Evolutionary conservation across 2,113 vertebrate genomes (phyloP), one percentile per base, ranked within the genome.

Genomic region (Echinops telfairi): DNA sequence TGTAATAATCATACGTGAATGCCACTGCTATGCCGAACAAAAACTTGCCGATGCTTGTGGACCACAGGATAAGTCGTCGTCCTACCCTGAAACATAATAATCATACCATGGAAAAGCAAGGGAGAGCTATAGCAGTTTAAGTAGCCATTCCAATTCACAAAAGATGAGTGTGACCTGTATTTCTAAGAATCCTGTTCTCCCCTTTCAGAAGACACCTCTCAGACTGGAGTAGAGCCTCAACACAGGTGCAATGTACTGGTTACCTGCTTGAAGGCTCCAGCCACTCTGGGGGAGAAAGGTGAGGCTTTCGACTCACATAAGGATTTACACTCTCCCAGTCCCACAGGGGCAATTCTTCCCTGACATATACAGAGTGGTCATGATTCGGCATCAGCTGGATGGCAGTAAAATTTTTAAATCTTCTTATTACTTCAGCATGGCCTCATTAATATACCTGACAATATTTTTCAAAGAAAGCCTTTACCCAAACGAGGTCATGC

Each of bases 1-100:
- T 97, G 95, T 98, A 99, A 97, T 99, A 99, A 97, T 99, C 98
- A 95, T 97, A 97, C 0, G 98, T 98, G 95, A 99, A 99, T 0
- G 99, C 99, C 40, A 98, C 98, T 4, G 96, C 79, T 0, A 99
- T 94, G 62, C 99, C 99, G 19, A 99, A 98, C 0, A 96, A 96
- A 97, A 99, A 99, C 95, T 99, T 98, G 68, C 98, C 97, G 1
- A 98, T 68, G 78, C 99, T 99, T 92, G 99, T 99, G 88, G 97
- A 92, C 98, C 98, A 99, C 68, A 99, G 97, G 87, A 99, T 98
- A 93, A 95, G 97, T 12, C 97, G 98, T 91, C 99, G 98, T 66
- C 99, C 99, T 60, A 99, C 75, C 92, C 99, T 99, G 97, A n/a
- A 94, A 97, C 75, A 85, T 36, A 84, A 92, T 93, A 89, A 96